Evolutionary conservation across 2,797 vertebrate species (phyloP), one percentile per base, ranked within the genome.

Genomic region (Brachyrhaphis roseni): DNA sequence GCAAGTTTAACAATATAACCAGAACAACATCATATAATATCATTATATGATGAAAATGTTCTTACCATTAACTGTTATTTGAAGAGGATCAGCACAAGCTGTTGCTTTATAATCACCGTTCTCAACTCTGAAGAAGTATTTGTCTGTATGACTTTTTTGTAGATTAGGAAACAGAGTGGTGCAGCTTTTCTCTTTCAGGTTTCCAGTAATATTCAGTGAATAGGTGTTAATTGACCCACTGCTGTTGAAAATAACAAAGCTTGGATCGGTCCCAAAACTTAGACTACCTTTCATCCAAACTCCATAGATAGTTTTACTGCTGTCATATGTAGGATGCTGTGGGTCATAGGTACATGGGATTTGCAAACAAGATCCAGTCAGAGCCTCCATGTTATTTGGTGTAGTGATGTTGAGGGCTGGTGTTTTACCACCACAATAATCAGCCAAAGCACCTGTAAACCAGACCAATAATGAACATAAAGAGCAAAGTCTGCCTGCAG

Each of bases 101-200:
- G 84, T 88, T 49, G 79, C 80, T 0, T 0, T 6, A 5, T 45
- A 89, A 0, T 0, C 0, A 0, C 0, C 0, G 5, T 23, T 88
- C 72, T 89, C 84, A 36, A 89, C 11, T 70, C 93, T 90, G 75
- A 95, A 93, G 90, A 1, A 93, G 51, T 93, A 95, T 0, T 0
- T 18, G 18, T 84, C 46, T 51, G 78, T 12, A 31, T 88, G 53
- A 3, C 0, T 74, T 2, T 0, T 31, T 1, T 0, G 23, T 8
- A 94, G 11, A 2, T 68, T 76, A 18, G 74, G 79, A 68, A 95
- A 90, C 10, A 92, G 18, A 41, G 91, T 91, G 45, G 86, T 92
- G 90, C 94, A 95, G 59, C 74, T 31, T 18, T 34, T 85, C 86
- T 87, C 5, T 0, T 0, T 36, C 74, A 93, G 79, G 66, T 92